Percentiles rank a stretch among this genome's conserved stretches.
Evolutionary conservation across 2,113 vertebrate genomes (phyloP).

Genomic region (Mus pahari): DNA sequence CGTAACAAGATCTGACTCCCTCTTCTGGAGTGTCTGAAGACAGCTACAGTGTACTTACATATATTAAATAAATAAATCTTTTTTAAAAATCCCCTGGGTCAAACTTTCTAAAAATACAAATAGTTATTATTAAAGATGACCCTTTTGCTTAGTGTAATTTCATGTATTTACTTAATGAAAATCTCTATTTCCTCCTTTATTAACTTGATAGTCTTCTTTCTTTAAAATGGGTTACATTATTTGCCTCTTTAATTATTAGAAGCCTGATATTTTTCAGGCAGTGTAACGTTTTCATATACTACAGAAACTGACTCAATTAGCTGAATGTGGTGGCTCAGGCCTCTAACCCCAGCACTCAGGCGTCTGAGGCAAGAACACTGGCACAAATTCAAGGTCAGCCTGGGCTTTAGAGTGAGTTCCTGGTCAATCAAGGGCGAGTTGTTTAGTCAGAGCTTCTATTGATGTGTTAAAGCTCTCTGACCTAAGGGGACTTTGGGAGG

Average conservation of each 20-base stretch:
- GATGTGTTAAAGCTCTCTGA: neutral
- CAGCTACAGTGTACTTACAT: too few species aligned
- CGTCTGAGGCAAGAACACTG: neutral
- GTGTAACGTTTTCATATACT: neutral
- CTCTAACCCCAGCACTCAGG: neutral
- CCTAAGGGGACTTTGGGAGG: neutral
- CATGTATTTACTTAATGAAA: constrained; percentile 52
- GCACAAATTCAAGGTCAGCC: neutral
- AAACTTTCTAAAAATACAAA: constrained; percentile 50
- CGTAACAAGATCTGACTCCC: too few species aligned
- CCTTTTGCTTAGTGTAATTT: constrained; percentile 22
- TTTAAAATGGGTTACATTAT: constrained; percentile 26
- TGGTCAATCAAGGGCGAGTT: neutral
- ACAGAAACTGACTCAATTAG: neutral
- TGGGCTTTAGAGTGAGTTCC: neutral
- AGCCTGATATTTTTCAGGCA: neutral
- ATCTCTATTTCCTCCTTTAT: constrained; percentile 37
- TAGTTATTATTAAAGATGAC: neutral
- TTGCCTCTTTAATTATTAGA: constrained; percentile 46
- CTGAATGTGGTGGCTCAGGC: neutral
- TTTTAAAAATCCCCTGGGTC: neutral
- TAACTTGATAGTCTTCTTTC: constrained; percentile 8
- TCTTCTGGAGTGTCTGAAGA: too few species aligned
- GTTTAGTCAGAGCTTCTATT: neutral
- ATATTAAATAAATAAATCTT: too few species aligned